Conservation (phyloP, 2,888 invertebrate species). For the Diarsia brunnea region DNA sequence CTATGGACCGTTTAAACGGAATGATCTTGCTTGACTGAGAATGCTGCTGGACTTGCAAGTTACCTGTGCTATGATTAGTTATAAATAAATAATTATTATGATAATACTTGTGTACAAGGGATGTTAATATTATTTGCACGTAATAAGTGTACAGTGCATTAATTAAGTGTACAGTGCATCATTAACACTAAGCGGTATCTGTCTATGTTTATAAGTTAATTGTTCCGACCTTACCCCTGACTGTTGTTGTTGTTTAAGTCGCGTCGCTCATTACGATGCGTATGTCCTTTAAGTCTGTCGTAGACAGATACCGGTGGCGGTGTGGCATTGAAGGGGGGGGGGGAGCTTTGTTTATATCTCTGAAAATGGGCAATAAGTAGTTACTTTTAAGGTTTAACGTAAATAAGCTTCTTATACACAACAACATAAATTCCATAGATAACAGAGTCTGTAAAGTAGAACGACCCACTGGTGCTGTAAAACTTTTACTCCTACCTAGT, state of each 20-base stretch:
- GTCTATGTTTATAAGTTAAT: conserved; percentile 22
- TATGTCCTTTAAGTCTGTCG: neutral
- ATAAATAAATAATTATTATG: conserved; percentile 10
- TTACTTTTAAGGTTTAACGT: neutral
- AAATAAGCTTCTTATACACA: neutral
- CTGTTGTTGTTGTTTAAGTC: conserved; percentile 10
- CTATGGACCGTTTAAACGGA: conserved; percentile 12
- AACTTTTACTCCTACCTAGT: neutral
- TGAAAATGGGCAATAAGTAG: neutral
- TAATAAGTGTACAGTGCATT: conserved; percentile 29
- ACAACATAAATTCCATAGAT: neutral
- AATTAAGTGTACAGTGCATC: conserved; percentile 23
- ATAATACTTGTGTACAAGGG: too few relatives aligned
- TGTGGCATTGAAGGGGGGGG: neutral
- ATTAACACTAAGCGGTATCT: conserved; percentile 9
- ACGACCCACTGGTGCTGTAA: neutral
- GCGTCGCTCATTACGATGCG: conserved; percentile 1
- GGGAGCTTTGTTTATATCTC: neutral
- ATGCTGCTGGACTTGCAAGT: conserved; percentile 24
- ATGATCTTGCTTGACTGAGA: conserved; percentile 41
- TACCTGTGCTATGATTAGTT: conserved; percentile 8
- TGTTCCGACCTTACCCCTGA: conserved; percentile 7
- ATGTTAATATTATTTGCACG: conserved; percentile 37
- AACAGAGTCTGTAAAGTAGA: neutral
- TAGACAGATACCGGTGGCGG: neutral